Evolutionary conservation across 2,797 vertebrate species (phyloP), one percentile per base, ranked within the genome.

Genomic region (Pempheris klunzingeri): DNA sequence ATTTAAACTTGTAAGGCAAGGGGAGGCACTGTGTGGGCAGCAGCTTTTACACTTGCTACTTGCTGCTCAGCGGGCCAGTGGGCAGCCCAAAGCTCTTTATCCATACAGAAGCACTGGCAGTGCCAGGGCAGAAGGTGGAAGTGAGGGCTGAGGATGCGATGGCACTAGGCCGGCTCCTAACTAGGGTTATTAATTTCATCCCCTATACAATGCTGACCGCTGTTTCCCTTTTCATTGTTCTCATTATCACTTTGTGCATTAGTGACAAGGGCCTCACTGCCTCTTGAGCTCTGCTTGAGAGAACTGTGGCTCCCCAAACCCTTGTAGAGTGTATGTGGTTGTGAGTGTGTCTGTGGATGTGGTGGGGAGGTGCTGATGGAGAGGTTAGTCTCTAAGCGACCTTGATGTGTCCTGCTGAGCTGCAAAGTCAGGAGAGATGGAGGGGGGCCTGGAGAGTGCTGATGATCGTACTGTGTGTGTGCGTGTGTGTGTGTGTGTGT

Each of bases 21-120:
- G 86, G 86, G 81, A 87, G 80, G 88, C 82, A 82, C 75, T 62
- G 69, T 77, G 82, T 67, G 83, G 81, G 81, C 79, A 73, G 62
- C 72, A 84, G 90, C 86, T 88, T 94, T 94, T 90, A 94, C 93
- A 94, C 92, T 92, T 92, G 93, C 93, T 94, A 94, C 94, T 92
- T 92, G 88, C 55, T 91, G 88, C 88, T 91, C 82, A 77, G 65
- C 71, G 68, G 78, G 77, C 78, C 86, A 71, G 81, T 77, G 80
- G 80, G 81, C 50, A 87, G 82, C 86, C 82, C 90, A 94, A 94
- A 94, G 91, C 92, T 87, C 83, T 94, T 94, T 91, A 94, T 94
- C 94, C 87, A 67, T 68, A 90, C 91, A 90, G 90, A 94, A 94
- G 88, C 92, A 76, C 59, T 68, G 71, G 83, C 82, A 84, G 84